Base-by-base conservation (phyloP, 2,888 invertebrate species). In the Phyto melanocephala region DNA sequence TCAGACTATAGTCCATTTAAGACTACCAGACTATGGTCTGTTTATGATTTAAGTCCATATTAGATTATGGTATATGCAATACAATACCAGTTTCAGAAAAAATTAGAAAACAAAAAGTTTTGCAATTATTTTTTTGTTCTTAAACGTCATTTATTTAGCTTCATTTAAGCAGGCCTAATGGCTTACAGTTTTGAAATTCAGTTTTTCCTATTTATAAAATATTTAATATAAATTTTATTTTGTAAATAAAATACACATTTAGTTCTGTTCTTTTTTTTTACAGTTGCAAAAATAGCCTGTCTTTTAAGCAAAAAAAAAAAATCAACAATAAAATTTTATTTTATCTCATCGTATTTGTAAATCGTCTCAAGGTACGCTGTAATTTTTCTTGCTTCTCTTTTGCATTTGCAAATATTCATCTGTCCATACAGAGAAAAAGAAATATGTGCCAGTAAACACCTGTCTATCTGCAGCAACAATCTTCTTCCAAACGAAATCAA, bases 381-480 rank as follows among this genome's bases (percentile, higher is more conserved):
- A n/a, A n/a, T 40, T 28, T 28, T 28, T 28, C 4, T 28, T 28
- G 3, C 28, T 6, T 28, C 28, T 28, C n/a, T 28, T 6, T 28
- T 28, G 6, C 42, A n/a, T 11, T 5, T 5, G 7, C 35, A 56
- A 33, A 35, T 20, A 40, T 22, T 60, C n/a, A 10, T 17, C 20
- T 17, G 6, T 24, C 13, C 47, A 35, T 47, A 47, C 0, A 37
- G 4, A 45, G 28, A 40, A 17, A 75, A 42, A 40, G 28, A 28
- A 75, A 42, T 35, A 35, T 56, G 11, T 58, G 11, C 28, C 10
- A 33, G 33, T 47, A 75, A 75, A 75, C 74, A 75, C 75, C 75
- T 75, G 67, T 58, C 75, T 67, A 28, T 67, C 65, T 67, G 10
- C 11, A 47, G 20, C 37, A 22, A 56, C 7, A 56, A 63, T 24